phyloP scores from a whole-genome alignment of 2,888 invertebrate genomes.

The Amblyteles armatorius region DNA sequence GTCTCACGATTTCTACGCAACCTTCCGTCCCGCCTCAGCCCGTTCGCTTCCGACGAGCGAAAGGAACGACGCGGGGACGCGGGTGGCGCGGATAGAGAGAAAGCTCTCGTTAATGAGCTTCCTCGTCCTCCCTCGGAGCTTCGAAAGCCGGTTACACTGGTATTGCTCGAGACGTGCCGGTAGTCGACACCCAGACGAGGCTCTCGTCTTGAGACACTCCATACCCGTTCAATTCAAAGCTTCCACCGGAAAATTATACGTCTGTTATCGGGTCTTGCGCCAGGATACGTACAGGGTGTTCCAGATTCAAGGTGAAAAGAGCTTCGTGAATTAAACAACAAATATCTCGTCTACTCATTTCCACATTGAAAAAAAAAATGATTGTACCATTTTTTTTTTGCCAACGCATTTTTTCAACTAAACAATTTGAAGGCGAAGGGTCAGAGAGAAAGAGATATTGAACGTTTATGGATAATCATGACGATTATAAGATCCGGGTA shows the following conservation, averaged over 20 bases:
- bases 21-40: conserved; percentile 13
- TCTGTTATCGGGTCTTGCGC: conserved; percentile 74
- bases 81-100: conserved; percentile 66
- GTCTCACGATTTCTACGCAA: conserved; percentile 34
- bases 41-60: neutral
- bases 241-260: conserved; percentile 82
- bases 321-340: neutral
- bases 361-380: no score
- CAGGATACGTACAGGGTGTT: neutral
- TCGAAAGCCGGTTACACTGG: conserved; percentile 82
- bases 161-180: conserved; percentile 71
- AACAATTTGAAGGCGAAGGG: no score
- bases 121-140: conserved; percentile 80
- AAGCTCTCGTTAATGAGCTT: conserved; percentile 84
- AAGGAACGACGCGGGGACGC: conserved; percentile 26
- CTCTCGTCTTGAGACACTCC: conserved; percentile 69
- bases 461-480: no score
- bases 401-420: no score
- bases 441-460: no score
- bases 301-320: neutral
- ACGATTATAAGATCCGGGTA: no score
- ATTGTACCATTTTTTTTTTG: no score
- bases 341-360: neutral
- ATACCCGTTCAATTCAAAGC: conserved; percentile 81
- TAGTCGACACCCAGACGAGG: conserved; percentile 35